Evolutionary conservation across 2,113 vertebrate genomes (phyloP).

Genomic region (Scomber scombrus): DNA sequence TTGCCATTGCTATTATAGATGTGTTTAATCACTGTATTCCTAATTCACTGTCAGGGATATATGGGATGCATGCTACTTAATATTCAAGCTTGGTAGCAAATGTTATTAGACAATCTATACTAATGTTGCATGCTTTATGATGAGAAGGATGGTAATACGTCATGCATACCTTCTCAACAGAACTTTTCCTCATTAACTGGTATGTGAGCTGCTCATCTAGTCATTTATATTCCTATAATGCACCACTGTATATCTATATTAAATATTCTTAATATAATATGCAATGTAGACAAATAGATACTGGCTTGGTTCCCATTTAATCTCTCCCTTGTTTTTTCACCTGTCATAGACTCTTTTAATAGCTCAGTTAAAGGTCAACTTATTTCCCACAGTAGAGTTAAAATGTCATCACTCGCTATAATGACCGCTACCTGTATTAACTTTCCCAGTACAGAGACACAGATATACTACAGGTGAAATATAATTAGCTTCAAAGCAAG

Average conservation of each 20-base stretch:
- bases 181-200: conserved; percentile 64
- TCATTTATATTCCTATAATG: conserved; percentile 56
- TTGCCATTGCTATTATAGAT: conserved; percentile 29
- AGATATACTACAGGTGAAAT: conserved; percentile 63
- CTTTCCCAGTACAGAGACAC: conserved; percentile 56
- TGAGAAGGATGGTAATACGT: conserved; percentile 48
- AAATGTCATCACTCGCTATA: conserved; percentile 85
- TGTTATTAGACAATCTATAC: conserved; percentile 60
- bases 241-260: conserved; percentile 42
- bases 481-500: conserved; percentile 67
- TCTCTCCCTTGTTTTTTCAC: conserved; percentile 64
- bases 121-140: conserved; percentile 61
- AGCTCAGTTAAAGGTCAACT: conserved; percentile 84
- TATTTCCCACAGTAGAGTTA: conserved; percentile 80
- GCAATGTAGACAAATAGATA: conserved; percentile 64
- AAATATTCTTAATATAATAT: conserved; percentile 58
- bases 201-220: conserved; percentile 49
- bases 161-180: conserved; percentile 39
- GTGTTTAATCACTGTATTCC: conserved; percentile 18
- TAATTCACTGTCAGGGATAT: conserved; percentile 39
- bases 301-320: conserved; percentile 55
- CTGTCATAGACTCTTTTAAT: conserved; percentile 81
- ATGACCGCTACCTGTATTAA: conserved; percentile 80
- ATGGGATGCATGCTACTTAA: conserved; percentile 40
- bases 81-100: conserved; percentile 58